Base-by-base conservation (phyloP, 2,113 vertebrate genomes). In the Phalacrocorax pelagicus region DNA sequence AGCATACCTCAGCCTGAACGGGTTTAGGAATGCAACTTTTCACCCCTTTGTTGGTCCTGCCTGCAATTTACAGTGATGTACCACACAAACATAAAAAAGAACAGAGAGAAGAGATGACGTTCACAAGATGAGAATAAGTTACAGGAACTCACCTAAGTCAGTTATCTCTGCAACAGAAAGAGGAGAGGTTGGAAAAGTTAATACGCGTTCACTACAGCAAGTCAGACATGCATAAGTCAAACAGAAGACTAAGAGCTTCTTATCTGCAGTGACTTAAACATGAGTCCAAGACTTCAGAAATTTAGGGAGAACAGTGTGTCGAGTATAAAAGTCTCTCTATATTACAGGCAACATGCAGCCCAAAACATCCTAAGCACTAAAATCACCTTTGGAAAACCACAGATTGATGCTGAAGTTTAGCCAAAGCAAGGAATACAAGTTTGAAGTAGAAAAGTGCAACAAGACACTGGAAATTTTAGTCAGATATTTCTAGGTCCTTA, bases 121-220 rank as follows among this genome's bases (percentile, higher is more conserved):
- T 81, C 47, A 91, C 15, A 47, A 79, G 84, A 54, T 29, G 46
- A 85, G 96, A 86, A 97, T 19, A 89, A 55, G 84, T 38, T n/a
- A 23, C 38, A 95, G 81, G 79, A 90, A 98, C 98, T 98, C 97
- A 98, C 98, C 98, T 97, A 98, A 49, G 88, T 99, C 98, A 97
- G 97, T 97, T 97, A 99, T 90, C 92, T 98, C 98, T 99, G 98
- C 80, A 98, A 98, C 97, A 97, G 96, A 98, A 98, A 98, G 97
- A 96, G 97, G 78, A 98, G 91, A 93, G 93, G 96, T 97, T 97
- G 88, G 96, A 94, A 96, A 96, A 96, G 81, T 97, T 94, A 98
- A 51, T 69, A 44, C 80, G 93, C 32, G 2, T 89, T 88, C 88
- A 94, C 63, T 86, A 93, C 66, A 96, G 93, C 36, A 90, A 66